These are phyloP conservation scores for Perithous albicinctus DNA, from an alignment of 2,888 invertebrate species.

Conservation along the genomic window DNA sequence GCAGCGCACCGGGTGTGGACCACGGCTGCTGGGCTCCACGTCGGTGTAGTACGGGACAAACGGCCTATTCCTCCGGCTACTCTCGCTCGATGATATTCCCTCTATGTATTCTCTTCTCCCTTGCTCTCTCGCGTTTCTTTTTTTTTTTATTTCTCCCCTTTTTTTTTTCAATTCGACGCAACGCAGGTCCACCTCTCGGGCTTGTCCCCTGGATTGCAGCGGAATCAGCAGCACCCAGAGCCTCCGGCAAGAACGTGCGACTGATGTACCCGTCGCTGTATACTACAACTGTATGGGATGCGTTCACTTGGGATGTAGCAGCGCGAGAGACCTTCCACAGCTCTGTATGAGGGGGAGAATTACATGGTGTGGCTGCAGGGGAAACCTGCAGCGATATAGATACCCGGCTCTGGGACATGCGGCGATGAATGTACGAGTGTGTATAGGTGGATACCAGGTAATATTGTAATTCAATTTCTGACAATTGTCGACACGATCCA, in stretches of 20 bases:
- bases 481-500: slow-evolving; percentile 27
- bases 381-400: slow-evolving; percentile 5
- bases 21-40: slow-evolving; percentile 57
- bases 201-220: slow-evolving; percentile 25
- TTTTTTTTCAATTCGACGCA: slow-evolving; percentile 37
- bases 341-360: slow-evolving; percentile 30
- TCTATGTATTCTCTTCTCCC: slow-evolving; percentile 71
- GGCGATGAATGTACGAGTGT: not conserved
- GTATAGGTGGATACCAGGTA: not conserved
- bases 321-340: not conserved
- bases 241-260: slow-evolving; percentile 46
- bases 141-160: slow-evolving; percentile 5
- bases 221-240: slow-evolving; percentile 38
- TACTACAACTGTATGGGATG: slow-evolving; percentile 25
- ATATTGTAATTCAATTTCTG: slow-evolving; percentile 26
- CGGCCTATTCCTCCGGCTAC: slow-evolving; percentile 47
- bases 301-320: slow-evolving; percentile 31
- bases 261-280: slow-evolving; percentile 47
- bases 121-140: not conserved
- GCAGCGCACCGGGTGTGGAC: slow-evolving; percentile 70
- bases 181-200: slow-evolving; percentile 14
- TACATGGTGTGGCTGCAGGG: slow-evolving; percentile 35
- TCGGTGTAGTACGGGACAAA: slow-evolving; percentile 44
- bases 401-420: slow-evolving; percentile 2
- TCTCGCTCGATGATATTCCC: slow-evolving; percentile 51